Conservation (phyloP, 2,888 invertebrate genomes). For the Rhogogaster chlorosoma region DNA sequence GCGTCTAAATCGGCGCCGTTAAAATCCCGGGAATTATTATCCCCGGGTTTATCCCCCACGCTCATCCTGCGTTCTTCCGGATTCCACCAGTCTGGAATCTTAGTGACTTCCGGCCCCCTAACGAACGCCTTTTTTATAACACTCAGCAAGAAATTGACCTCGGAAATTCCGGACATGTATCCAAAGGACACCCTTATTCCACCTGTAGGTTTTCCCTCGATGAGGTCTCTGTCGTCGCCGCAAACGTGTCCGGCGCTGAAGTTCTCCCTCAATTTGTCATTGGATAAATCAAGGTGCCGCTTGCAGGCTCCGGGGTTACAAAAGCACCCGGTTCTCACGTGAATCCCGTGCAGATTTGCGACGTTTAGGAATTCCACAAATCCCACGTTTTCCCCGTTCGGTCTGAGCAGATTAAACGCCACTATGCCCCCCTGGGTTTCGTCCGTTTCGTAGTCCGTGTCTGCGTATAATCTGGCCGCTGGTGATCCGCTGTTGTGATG, state of each 20-base stretch:
- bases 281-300: conserved; percentile 85
- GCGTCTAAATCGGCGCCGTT: background rate
- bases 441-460: conserved; percentile 83
- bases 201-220: conserved; percentile 94
- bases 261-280: conserved; percentile 86
- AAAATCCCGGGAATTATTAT: background rate
- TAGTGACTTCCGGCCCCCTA: conserved; percentile 76
- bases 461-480: conserved; percentile 87
- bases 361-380: conserved; percentile 95
- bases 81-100: conserved; percentile 72
- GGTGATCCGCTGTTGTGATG: conserved; percentile 87
- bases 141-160: conserved; percentile 85
- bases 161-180: conserved; percentile 88
- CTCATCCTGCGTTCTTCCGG: conserved; percentile 52
- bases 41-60: background rate
- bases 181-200: conserved; percentile 96
- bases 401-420: conserved; percentile 91
- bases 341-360: conserved; percentile 91
- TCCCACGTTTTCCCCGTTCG: conserved; percentile 90
- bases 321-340: conserved; percentile 95
- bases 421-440: conserved; percentile 90
- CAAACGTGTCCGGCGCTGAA: conserved; percentile 94
- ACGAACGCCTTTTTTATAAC: conserved; percentile 90
- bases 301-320: conserved; percentile 98
- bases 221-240: conserved; percentile 92